These are phyloP conservation scores for Spondyliosoma cantharus DNA, from an alignment of 2,797 vertebrate species.

Conservation along the genomic window DNA sequence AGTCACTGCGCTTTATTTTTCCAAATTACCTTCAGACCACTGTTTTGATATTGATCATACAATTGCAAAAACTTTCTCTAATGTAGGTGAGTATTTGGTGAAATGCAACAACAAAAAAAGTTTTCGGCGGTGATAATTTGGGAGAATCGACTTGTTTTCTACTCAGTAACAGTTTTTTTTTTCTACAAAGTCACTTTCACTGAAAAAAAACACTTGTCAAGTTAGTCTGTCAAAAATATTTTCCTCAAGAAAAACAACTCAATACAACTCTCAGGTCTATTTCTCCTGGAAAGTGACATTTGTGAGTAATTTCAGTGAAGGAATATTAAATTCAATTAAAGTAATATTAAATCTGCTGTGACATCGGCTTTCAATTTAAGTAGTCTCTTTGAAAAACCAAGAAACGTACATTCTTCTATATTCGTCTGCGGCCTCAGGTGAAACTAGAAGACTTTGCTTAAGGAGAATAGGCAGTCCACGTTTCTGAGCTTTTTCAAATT, in stretches of 20 bases:
- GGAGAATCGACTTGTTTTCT: neutral
- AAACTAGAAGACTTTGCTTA: neutral
- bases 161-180: neutral
- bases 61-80: neutral
- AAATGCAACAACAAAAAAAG: neutral
- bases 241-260: neutral
- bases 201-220: neutral
- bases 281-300: constrained; percentile 40
- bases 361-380: neutral
- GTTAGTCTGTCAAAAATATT: neutral
- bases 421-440: neutral
- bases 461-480: neutral
- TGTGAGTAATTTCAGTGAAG: constrained; percentile 25
- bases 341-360: constrained; percentile 11
- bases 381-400: no score
- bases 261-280: neutral
- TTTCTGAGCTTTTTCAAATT: neutral
- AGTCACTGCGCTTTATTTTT: neutral
- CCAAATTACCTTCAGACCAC: neutral
- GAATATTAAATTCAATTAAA: constrained; percentile 25
- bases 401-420: no score
- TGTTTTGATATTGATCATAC: neutral
- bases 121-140: neutral
- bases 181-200: neutral
- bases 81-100: neutral